Conservation (phyloP, 1,140 invertebrate species). For the Hyles euphorbiae region DNA sequence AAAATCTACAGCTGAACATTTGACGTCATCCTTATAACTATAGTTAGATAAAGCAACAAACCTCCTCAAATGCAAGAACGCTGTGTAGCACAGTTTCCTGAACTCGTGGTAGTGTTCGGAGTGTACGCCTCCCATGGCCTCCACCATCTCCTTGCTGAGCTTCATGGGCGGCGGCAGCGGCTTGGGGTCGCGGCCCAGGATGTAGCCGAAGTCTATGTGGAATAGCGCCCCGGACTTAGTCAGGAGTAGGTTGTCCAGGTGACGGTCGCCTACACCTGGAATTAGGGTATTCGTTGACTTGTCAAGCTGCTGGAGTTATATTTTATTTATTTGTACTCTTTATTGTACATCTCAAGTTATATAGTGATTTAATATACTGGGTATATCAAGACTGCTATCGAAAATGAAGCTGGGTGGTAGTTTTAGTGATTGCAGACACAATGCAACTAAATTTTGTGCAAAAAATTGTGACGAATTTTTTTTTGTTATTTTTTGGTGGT, state of each 20-base stretch:
- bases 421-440: too few relatives aligned
- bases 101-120: slow-evolving; percentile 97
- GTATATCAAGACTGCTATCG: too few relatives aligned
- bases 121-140: slow-evolving; percentile 97
- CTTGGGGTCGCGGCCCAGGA: slow-evolving; percentile 98
- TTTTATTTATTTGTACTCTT: too few relatives aligned
- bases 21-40: too few relatives aligned
- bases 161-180: slow-evolving; percentile 99
- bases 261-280: slow-evolving; percentile 95
- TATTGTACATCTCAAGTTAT: too few relatives aligned
- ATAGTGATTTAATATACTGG: too few relatives aligned
- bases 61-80: slow-evolving; percentile 95
- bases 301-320: too few relatives aligned
- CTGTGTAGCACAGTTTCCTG: slow-evolving; percentile 95
- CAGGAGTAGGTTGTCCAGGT: slow-evolving; percentile 97
- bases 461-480: too few relatives aligned
- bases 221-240: slow-evolving; percentile 94
- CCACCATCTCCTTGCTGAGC: slow-evolving; percentile 99
- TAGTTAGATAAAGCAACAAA: slow-evolving; percentile 28
- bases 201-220: slow-evolving; percentile 99
- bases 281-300: background rate
- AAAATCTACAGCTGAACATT: too few relatives aligned
- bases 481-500: too few relatives aligned
- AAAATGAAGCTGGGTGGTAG: too few relatives aligned
- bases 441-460: too few relatives aligned